phyloP scores from a whole-genome alignment of 2,113 vertebrate species.

The Amblyornis subalaris region DNA sequence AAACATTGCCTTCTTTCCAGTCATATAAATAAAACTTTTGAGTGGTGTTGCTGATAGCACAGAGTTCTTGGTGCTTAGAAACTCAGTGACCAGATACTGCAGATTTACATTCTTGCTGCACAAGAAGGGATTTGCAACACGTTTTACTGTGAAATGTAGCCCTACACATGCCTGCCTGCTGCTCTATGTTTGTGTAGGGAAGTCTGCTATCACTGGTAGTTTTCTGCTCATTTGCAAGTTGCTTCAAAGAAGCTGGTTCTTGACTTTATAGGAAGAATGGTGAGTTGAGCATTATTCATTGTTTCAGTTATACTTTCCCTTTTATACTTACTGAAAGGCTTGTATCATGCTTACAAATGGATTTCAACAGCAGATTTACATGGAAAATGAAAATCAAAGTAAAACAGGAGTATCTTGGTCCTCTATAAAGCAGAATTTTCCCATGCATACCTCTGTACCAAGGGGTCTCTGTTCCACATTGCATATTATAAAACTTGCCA shows the following conservation, averaged over 20 bases:
- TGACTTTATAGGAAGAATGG: not conserved
- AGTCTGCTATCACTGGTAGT: not conserved
- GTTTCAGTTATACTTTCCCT: not conserved
- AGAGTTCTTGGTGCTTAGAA: not conserved
- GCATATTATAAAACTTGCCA: not conserved
- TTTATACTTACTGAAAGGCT: not conserved
- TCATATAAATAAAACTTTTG: not conserved
- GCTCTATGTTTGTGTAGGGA: not conserved
- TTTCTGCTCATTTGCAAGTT: not conserved
- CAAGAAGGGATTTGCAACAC: not conserved
- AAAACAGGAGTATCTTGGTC: not conserved
- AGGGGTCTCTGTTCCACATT: not conserved
- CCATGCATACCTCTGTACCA: not conserved
- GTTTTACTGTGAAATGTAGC: not conserved
- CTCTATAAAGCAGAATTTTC: not conserved
- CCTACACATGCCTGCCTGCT: not conserved
- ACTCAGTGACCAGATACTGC: not conserved
- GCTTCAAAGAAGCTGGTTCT: not conserved
- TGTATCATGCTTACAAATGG: not conserved
- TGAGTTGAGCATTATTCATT: not conserved
- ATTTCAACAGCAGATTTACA: not conserved
- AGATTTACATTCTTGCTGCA: not conserved
- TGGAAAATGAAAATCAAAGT: not conserved
- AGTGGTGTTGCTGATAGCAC: not conserved
- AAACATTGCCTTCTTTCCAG: not conserved